Conservation (phyloP, 2,113 vertebrate species). For the Merops nubicus region DNA sequence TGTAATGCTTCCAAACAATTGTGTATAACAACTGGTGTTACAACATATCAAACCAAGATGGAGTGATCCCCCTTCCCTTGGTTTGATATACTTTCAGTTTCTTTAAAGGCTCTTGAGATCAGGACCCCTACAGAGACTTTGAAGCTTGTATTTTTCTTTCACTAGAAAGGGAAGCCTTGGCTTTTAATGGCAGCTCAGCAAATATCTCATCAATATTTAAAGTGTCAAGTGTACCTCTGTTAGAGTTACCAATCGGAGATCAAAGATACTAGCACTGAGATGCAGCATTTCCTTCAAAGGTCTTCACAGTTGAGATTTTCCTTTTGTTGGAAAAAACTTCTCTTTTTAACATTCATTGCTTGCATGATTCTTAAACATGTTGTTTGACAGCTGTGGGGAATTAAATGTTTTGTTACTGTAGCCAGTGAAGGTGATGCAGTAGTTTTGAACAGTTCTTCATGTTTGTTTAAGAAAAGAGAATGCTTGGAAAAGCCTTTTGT, state of each 20-base stretch:
- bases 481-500: neutral
- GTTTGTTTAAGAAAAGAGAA: neutral
- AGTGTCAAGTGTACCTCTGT: constrained; percentile 72
- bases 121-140: constrained; percentile 65
- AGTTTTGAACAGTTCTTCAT: neutral
- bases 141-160: constrained; percentile 61
- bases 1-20: constrained; percentile 8
- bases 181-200: constrained; percentile 71
- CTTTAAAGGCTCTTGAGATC: constrained; percentile 71
- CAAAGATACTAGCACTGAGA: constrained; percentile 57
- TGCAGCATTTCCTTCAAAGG: constrained; percentile 60
- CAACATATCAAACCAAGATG: constrained; percentile 34
- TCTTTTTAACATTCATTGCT: neutral
- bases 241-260: constrained; percentile 68
- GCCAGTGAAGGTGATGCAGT: neutral
- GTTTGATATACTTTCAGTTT: constrained; percentile 60
- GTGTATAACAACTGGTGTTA: constrained; percentile 24
- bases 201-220: constrained; percentile 77
- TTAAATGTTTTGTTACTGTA: constrained; percentile 23
- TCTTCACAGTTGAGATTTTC: constrained; percentile 41
- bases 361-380: constrained; percentile 8
- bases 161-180: constrained; percentile 55
- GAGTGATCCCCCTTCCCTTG: constrained; percentile 21
- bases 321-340: constrained; percentile 44
- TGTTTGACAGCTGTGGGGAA: constrained; percentile 39